A percentile compares a stretch with the other conserved stretches of the same genome.
phyloP scores from a whole-genome alignment of 2,797 vertebrate genomes.

The Bufotes viridis region DNA sequence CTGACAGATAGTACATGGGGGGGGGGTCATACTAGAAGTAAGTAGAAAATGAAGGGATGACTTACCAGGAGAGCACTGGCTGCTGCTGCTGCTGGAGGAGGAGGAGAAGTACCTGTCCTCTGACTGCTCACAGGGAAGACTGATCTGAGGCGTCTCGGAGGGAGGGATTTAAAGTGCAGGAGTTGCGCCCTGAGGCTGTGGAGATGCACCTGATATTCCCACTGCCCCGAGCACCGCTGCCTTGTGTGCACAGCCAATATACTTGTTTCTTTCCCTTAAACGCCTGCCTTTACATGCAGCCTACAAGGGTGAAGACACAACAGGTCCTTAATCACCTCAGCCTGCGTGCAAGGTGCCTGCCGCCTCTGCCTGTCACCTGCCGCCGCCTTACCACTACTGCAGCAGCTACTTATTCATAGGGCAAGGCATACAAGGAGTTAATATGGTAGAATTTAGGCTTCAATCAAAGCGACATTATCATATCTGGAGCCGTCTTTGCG shows the following conservation, averaged over 20 bases:
- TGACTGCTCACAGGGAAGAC: conserved; percentile 76
- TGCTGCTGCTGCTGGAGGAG: not conserved
- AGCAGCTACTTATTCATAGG: too few relatives aligned
- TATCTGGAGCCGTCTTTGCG: too few relatives aligned
- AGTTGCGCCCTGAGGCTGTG: conserved; percentile 93
- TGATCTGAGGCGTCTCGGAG: conserved; percentile 83
- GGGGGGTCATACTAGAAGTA: not conserved
- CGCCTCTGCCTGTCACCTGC: not conserved
- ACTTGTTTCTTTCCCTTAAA: conserved; percentile 62
- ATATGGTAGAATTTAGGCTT: too few relatives aligned
- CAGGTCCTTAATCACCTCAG: not conserved
- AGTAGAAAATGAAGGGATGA: not conserved
- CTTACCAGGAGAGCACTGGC: conserved; percentile 69
- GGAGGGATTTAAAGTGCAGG: conserved; percentile 92
- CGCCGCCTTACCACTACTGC: too few relatives aligned
- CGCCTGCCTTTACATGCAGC: conserved; percentile 67
- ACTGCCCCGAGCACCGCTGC: conserved; percentile 93
- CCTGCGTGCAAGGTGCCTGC: not conserved
- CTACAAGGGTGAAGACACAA: not conserved
- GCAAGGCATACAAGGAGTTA: too few relatives aligned
- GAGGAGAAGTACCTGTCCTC: conserved; percentile 76
- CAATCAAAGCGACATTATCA: too few relatives aligned
- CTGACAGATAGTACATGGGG: not conserved
- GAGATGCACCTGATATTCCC: conserved; percentile 95
- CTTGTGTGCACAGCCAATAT: conserved; percentile 74